Evolutionary conservation across 2,113 vertebrate species (phyloP).

Genomic region (Eidolon helvum): DNA sequence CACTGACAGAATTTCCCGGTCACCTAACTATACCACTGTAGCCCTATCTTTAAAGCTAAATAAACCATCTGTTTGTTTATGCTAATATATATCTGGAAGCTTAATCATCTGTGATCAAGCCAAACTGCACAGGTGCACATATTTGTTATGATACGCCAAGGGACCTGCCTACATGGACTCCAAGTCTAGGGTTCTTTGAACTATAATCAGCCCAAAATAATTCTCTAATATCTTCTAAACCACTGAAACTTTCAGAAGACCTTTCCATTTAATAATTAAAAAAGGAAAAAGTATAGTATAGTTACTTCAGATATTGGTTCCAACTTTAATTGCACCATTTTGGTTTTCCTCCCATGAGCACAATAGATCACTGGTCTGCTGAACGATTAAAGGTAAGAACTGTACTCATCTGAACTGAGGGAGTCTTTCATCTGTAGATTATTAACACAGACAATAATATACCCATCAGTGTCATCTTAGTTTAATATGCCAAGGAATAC

Average conservation of each 20-base stretch:
- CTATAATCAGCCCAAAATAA: neutral
- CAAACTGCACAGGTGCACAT: neutral
- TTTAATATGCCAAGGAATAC: conserved; percentile 7
- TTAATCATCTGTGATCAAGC: neutral
- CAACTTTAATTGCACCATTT: conserved; percentile 10
- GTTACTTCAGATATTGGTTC: neutral
- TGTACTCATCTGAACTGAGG: conserved; percentile 1
- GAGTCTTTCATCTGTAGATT: conserved; percentile 28
- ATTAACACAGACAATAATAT: conserved; percentile 31
- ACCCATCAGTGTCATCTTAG: neutral
- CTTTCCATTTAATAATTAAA: neutral
- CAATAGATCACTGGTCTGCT: neutral
- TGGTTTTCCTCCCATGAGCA: neutral
- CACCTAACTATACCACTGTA: neutral
- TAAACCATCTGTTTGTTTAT: neutral
- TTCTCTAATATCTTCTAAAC: conserved; percentile 7
- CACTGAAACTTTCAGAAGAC: conserved; percentile 16
- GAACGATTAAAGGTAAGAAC: conserved; percentile 18
- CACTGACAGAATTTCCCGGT: neutral
- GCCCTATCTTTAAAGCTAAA: neutral
- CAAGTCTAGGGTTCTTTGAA: neutral
- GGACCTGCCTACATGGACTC: neutral
- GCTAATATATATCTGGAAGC: neutral
- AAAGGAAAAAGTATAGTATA: neutral
- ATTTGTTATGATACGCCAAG: neutral